Percentiles rank a stretch among this genome's conserved stretches.
These are phyloP conservation scores for Melanotaenia boesemani DNA, from an alignment of 2,797 vertebrate genomes.

Conservation along the genomic window DNA sequence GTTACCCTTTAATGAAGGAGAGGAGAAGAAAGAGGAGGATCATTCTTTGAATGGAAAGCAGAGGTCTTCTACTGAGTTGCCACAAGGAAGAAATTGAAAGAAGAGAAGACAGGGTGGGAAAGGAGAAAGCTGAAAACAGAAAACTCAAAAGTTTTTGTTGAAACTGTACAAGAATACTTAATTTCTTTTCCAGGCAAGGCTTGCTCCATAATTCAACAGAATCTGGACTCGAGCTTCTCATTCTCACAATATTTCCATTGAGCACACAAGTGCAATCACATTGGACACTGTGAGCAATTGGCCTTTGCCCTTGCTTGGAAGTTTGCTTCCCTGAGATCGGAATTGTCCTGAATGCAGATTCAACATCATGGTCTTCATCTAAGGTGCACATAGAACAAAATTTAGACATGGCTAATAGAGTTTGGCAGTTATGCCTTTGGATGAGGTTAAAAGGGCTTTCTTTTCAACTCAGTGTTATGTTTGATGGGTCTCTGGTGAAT, in stretches of 20 bases:
- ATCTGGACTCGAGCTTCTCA: conserved; percentile 42
- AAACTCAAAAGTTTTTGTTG: conserved; percentile 32
- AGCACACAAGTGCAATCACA: conserved; percentile 24
- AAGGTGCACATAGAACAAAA: conserved; percentile 44
- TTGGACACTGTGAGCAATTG: conserved; percentile 36
- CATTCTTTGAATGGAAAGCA: conserved; percentile 56
- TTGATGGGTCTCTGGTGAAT: conserved; percentile 37
- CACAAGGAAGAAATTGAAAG: conserved; percentile 47
- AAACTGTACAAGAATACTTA: conserved; percentile 46
- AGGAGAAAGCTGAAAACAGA: conserved; percentile 52
- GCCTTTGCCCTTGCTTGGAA: conserved; percentile 61
- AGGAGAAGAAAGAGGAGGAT: conserved; percentile 34
- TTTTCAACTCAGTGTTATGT: conserved; percentile 31
- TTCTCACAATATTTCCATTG: conserved; percentile 31
- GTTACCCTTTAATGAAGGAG: conserved; percentile 47
- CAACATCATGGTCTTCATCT: conserved; percentile 32
- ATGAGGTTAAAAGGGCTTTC: conserved; percentile 49
- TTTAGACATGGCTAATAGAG: conserved; percentile 34
- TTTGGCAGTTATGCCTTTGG: conserved; percentile 35
- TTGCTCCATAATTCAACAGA: conserved; percentile 71
- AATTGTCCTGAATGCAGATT: conserved; percentile 62
- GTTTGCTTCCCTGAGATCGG: conserved; percentile 45
- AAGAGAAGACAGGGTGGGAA: conserved; percentile 30
- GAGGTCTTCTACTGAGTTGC: conserved; percentile 40
- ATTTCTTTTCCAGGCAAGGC: conserved; percentile 46